These are phyloP conservation scores for Chionoecetes opilio DNA, from an alignment of 1,140 invertebrate species.

Conservation along the genomic window DNA sequence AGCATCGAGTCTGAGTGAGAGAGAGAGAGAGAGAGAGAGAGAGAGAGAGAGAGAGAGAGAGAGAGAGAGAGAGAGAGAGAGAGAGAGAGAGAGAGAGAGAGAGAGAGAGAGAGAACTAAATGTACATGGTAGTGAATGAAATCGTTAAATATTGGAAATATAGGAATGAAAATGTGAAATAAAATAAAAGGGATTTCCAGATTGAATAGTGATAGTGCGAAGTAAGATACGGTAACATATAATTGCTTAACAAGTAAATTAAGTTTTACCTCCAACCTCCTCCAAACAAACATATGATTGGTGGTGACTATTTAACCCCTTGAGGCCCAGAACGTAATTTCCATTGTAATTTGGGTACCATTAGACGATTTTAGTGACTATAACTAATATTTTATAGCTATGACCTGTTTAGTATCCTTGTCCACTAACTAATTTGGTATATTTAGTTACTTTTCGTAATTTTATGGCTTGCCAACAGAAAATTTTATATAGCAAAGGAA, in stretches of 20 bases:
- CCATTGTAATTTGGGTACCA: no score
- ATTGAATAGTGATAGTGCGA: background rate
- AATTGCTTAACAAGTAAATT: background rate
- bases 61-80: constrained; percentile 27
- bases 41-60: constrained; percentile 19
- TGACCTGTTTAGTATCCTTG: no score
- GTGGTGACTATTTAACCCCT: no score
- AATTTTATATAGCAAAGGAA: no score
- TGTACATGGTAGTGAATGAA: background rate
- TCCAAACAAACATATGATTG: no score
- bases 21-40: constrained; percentile 8
- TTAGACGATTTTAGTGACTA: no score
- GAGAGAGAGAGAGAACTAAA: background rate
- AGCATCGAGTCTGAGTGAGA: background rate
- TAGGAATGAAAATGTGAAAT: background rate
- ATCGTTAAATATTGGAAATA: background rate
- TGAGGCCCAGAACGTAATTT: no score
- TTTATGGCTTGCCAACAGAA: no score
- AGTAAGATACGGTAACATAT: background rate
- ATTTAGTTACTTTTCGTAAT: no score
- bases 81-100: background rate
- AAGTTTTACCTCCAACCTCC: no score
- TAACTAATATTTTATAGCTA: no score
- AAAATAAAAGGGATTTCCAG: background rate
- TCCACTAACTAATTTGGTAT: no score